Conservation (phyloP, 1,140 invertebrate genomes). For the Bombus difficillimus region DNA sequence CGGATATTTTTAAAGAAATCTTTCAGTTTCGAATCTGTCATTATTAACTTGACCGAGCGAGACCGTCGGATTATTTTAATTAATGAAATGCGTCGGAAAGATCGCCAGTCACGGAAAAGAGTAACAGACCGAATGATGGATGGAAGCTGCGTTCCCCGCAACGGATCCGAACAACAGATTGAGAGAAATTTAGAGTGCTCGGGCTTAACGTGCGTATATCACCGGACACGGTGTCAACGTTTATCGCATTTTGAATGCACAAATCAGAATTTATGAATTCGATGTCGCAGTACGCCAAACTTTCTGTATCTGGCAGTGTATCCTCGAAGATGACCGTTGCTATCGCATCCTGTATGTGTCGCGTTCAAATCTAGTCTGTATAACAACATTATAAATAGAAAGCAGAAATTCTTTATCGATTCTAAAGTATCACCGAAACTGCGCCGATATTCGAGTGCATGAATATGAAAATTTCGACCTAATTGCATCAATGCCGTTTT, state of each 20-base stretch:
- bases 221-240: not conserved
- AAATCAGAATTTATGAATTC: conserved; percentile 47
- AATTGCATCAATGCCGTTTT: too few species aligned
- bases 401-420: not conserved
- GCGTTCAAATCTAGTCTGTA: conserved; percentile 1
- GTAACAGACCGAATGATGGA: not conserved
- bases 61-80: not conserved
- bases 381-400: not conserved
- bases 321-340: conserved; percentile 24
- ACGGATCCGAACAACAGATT: conserved; percentile 2
- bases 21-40: not conserved
- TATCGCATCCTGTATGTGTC: not conserved
- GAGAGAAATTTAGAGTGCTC: conserved; percentile 20
- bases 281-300: not conserved
- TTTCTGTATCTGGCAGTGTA: not conserved
- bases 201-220: conserved; percentile 31
- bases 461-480: too few species aligned
- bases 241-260: conserved; percentile 33
- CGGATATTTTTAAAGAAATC: not conserved
- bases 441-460: too few species aligned
- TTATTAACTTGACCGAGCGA: not conserved
- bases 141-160: not conserved
- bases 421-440: not conserved
- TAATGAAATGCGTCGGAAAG: not conserved
- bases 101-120: not conserved